Conservation (phyloP, 2,797 vertebrate genomes). For the Oreortyx pictus region DNA sequence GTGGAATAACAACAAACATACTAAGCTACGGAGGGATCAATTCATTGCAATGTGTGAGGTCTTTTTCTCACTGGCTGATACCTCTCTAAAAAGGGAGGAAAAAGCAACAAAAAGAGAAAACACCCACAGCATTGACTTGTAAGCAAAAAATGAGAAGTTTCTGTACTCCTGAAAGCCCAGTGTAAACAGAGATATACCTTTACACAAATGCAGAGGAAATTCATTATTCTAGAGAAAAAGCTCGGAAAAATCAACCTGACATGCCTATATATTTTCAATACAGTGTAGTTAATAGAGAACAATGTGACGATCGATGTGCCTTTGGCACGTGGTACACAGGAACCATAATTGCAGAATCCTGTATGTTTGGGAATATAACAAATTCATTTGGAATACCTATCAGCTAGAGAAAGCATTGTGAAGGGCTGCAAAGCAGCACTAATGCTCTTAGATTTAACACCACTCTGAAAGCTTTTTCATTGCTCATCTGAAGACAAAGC, state of each 20-base stretch:
- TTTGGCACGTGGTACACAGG: rapidly evolving
- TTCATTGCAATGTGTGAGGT: not conserved
- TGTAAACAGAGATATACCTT: not conserved
- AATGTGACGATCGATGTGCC: not conserved
- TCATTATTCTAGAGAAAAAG: slow-evolving; percentile 22
- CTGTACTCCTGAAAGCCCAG: not conserved
- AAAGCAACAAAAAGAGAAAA: slow-evolving; percentile 4
- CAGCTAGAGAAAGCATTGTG: not conserved
- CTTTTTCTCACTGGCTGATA: not conserved
- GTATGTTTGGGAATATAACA: not conserved
- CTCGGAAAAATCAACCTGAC: slow-evolving; percentile 30
- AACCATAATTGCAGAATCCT: rapidly evolving
- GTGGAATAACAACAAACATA: slow-evolving; percentile 1
- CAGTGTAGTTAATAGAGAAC: not conserved
- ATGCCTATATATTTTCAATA: not conserved
- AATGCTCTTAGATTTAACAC: not conserved
- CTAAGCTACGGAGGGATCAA: not conserved
- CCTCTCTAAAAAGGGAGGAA: not conserved
- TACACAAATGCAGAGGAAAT: slow-evolving; percentile 7
- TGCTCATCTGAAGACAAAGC: not conserved
- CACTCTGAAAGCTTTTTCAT: not conserved
- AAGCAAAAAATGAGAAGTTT: not conserved
- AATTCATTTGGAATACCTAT: not conserved
- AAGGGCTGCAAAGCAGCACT: not conserved
- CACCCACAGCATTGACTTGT: slow-evolving; percentile 16